These are phyloP conservation scores for Macroglossus sobrinus DNA, from an alignment of 2,113 vertebrate genomes.

Conservation along the genomic window DNA sequence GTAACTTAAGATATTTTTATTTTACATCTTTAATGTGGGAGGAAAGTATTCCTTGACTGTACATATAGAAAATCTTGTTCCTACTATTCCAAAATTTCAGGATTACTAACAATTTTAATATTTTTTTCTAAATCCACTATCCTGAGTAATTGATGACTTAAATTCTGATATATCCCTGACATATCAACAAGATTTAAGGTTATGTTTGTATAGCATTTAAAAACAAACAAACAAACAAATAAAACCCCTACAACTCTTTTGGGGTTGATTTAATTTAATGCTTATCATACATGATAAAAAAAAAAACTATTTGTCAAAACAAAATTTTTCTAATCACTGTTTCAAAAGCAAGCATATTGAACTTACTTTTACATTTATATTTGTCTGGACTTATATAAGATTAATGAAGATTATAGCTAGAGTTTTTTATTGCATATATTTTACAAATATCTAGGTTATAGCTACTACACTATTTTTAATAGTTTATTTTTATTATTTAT, in stretches of 20 bases:
- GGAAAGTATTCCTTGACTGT: not conserved
- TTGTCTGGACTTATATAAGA: not conserved
- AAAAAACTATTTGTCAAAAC: not conserved
- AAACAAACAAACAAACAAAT: not conserved
- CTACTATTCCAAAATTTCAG: not conserved
- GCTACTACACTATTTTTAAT: not conserved
- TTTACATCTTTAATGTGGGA: not conserved
- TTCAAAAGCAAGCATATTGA: not conserved
- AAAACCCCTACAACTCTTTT: not conserved
- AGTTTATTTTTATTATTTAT: not conserved
- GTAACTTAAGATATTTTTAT: not conserved
- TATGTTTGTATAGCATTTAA: not conserved
- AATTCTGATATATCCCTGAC: not conserved
- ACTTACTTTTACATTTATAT: not conserved
- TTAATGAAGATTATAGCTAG: not conserved
- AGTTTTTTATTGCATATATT: not conserved
- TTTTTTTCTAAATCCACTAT: not conserved
- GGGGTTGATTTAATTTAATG: not conserved
- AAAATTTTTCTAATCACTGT: not conserved
- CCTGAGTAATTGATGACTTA: not conserved
- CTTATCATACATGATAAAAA: not conserved
- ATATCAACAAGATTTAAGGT: not conserved
- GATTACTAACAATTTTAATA: not conserved
- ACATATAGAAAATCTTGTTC: not conserved
- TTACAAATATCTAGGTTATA: not conserved